A percentile compares a stretch with the other conserved stretches of the same genome.
phyloP scores from a whole-genome alignment of 2,797 vertebrate genomes.

The Coregonus ussuriensis region DNA sequence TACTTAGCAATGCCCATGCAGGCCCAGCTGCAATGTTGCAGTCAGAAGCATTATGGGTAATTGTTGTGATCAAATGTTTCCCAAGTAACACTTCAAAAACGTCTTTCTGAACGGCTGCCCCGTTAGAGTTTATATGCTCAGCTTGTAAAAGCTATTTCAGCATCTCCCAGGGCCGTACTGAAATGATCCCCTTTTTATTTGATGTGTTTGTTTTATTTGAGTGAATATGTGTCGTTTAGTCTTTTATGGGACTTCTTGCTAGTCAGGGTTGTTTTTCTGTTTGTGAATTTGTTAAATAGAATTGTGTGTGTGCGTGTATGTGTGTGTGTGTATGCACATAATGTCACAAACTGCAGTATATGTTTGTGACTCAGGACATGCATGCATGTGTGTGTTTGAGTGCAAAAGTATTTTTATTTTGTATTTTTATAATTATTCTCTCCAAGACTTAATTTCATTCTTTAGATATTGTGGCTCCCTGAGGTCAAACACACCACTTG shows the following conservation, averaged over 20 bases:
- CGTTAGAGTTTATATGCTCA: constrained; percentile 58
- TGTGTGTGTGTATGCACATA: background rate
- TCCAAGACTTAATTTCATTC: constrained; percentile 44
- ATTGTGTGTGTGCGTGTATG: constrained; percentile 16
- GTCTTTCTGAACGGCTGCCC: constrained; percentile 54
- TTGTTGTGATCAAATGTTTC: constrained; percentile 63
- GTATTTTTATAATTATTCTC: background rate
- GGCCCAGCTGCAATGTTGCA: constrained; percentile 18
- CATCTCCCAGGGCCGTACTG: constrained; percentile 62
- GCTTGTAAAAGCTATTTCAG: constrained; percentile 75
- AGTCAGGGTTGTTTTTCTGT: constrained; percentile 58
- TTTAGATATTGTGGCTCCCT: constrained; percentile 55
- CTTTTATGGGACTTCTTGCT: constrained; percentile 53
- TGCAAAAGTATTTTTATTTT: background rate
- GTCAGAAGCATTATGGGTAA: constrained; percentile 60
- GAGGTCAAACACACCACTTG: constrained; percentile 66
- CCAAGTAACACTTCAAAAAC: constrained; percentile 52
- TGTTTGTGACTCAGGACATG: background rate
- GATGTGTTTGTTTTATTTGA: constrained; percentile 71
- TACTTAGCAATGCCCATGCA: constrained; percentile 48
- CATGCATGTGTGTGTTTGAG: constrained; percentile 1
- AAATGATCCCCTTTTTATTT: constrained; percentile 68
- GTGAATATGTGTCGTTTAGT: constrained; percentile 67
- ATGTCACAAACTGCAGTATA: background rate
- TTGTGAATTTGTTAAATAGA: constrained; percentile 31